Conservation (phyloP, 2,113 vertebrate genomes). For the Daboia siamensis region DNA sequence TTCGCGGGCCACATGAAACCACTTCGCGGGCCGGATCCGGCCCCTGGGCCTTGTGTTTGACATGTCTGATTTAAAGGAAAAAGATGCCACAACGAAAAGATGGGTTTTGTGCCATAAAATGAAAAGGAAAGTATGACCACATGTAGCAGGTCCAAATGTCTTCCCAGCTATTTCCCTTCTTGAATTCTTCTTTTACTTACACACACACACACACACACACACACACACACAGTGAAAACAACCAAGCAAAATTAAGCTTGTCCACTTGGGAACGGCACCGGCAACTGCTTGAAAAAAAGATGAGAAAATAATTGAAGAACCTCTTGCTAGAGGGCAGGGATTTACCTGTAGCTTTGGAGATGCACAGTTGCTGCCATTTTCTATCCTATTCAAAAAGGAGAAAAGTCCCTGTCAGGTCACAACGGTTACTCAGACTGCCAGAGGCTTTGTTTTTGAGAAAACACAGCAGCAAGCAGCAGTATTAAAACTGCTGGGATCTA, state of each 20-base stretch:
- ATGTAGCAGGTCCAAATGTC: background rate
- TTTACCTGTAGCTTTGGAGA: constrained; percentile 73
- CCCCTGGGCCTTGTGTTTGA: too few relatives aligned
- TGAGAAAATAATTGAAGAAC: background rate
- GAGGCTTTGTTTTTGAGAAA: background rate
- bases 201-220: too few relatives aligned
- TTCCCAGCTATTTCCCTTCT: background rate
- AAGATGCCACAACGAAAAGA: background rate
- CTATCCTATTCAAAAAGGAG: constrained; percentile 59
- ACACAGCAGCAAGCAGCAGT: background rate
- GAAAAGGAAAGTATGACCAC: background rate
- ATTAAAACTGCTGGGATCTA: background rate
- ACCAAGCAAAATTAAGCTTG: background rate
- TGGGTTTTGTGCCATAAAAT: background rate
- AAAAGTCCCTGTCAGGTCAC: too few relatives aligned
- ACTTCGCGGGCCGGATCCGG: too few relatives aligned
- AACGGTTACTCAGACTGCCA: background rate
- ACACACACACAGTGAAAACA: background rate
- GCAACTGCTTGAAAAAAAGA: background rate
- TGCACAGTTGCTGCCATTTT: constrained; percentile 63
- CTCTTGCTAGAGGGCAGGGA: background rate
- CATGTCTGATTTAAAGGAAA: background rate
- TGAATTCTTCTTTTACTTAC: background rate
- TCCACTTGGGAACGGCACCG: background rate
- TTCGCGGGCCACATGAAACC: too few relatives aligned